Evolutionary conservation across 2,113 vertebrate species (phyloP).

Genomic region (Scolopax mira): DNA sequence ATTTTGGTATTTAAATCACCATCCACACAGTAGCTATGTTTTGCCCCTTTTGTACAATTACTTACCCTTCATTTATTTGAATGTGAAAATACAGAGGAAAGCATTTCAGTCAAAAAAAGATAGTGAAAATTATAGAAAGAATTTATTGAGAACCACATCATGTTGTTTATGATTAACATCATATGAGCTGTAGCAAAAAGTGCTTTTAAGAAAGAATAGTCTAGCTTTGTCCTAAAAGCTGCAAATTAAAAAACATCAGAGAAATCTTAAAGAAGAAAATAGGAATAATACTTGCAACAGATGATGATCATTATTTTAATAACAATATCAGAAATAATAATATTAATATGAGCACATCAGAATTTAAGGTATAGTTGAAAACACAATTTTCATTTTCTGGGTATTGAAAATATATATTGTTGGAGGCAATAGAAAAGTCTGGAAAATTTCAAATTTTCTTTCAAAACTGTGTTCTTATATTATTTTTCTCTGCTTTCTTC

Average conservation of each 20-base stretch:
- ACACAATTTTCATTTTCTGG: background rate
- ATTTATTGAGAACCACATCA: background rate
- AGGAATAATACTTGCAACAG: background rate
- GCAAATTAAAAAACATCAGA: background rate
- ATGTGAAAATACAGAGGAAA: background rate
- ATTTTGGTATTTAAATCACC: background rate
- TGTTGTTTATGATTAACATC: background rate
- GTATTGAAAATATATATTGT: background rate
- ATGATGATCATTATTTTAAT: background rate
- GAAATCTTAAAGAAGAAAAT: background rate
- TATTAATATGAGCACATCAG: background rate
- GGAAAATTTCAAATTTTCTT: background rate
- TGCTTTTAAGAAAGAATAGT: background rate
- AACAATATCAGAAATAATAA: too few relatives aligned
- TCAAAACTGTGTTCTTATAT: background rate
- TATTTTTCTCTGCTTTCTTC: background rate
- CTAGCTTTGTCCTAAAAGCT: background rate
- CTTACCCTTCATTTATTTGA: background rate
- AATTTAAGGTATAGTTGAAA: background rate
- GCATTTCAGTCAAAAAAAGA: background rate
- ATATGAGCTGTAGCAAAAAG: background rate
- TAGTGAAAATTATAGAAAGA: background rate
- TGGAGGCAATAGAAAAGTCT: background rate
- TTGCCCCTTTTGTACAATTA: background rate
- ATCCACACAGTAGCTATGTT: background rate